Evolutionary conservation across 2,113 vertebrate genomes (phyloP), one percentile per base, ranked within the genome.

Genomic region (Oncorhynchus tshawytscha): DNA sequence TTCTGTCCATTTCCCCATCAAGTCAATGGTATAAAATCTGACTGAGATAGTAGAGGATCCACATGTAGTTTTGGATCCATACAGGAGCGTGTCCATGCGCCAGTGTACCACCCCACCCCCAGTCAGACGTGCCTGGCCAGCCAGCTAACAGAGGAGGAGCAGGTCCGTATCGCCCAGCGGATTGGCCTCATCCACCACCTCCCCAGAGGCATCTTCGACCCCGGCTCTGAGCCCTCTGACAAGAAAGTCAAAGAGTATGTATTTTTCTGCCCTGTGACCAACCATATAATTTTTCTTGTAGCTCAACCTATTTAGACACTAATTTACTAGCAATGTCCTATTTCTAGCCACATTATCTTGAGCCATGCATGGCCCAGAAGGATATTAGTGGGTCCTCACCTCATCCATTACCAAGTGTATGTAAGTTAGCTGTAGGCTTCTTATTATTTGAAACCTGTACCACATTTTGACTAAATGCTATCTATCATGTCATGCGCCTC

Each of bases 141-240:
- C 0, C 92, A 93, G 85, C 83, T 93, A 78, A 93, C 91, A 0
- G 92, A 93, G 78, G 92, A 93, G 34, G 92, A 93, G 70, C 92
- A 93, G 82, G 81, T 93, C 59, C 86, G 91, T 62, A 91, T 93
- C 9, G 92, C 91, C 34, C 91, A 93, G 84, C 86, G 91, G 24
- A 92, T 93, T 15, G 92, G 92, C 22, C 91, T 93, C 71, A 93
- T 93, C 79, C 92, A 93, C 68, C 92, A 93, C 79, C 88, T 93
- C n/a, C 92, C 92, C 57, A 89, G 87, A 7, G 92, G 92, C 64
- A 85, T 88, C 79, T 92, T 90, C 27, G 85, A 91, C 69, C 87
- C 88, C 0, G 89, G 88, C 54, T 79, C 82, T 1, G 88, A 90
- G 34, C 85, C 86, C n/a, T 84, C 90, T 0, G 90, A 92, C 82